Conservation (phyloP, 2,888 invertebrate genomes). For the Notodonta dromedarius region DNA sequence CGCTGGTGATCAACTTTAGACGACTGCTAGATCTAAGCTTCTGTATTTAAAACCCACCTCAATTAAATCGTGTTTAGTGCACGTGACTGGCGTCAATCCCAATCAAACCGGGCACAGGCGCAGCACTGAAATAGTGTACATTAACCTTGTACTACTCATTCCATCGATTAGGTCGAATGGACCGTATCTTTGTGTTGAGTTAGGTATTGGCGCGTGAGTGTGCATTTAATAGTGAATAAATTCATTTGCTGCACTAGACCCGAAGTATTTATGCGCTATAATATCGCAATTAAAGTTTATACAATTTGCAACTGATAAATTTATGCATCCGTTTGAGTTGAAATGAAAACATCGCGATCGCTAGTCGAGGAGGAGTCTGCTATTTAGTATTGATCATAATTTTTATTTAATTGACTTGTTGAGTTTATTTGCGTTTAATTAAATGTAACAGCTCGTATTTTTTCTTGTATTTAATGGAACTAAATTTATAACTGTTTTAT, state of each 20-base stretch:
- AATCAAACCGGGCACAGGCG: background rate
- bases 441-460: too few species aligned
- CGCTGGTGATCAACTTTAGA: too few species aligned
- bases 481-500: too few species aligned
- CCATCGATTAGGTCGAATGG: background rate
- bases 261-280: conserved; percentile 2
- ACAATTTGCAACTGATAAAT: conserved; percentile 18
- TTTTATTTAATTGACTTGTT: too few species aligned
- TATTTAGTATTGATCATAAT: background rate
- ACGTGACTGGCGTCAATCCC: background rate
- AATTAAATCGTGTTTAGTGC: background rate
- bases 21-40: too few species aligned
- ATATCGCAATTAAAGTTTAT: conserved; percentile 15
- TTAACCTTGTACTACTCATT: conserved; percentile 1
- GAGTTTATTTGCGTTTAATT: too few species aligned
- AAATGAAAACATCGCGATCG: conserved; percentile 9
- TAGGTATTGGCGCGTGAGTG: background rate
- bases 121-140: background rate
- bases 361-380: background rate
- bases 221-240: background rate
- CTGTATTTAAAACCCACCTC: too few species aligned
- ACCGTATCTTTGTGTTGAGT: background rate
- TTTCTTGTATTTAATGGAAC: too few species aligned
- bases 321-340: conserved; percentile 17
- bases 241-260: background rate